A percentile compares a stretch with the other conserved stretches of the same genome.
These are phyloP conservation scores for Heterodera filipjevi DNA, from an alignment of 2,888 invertebrate genomes.

Conservation along the genomic window DNA sequence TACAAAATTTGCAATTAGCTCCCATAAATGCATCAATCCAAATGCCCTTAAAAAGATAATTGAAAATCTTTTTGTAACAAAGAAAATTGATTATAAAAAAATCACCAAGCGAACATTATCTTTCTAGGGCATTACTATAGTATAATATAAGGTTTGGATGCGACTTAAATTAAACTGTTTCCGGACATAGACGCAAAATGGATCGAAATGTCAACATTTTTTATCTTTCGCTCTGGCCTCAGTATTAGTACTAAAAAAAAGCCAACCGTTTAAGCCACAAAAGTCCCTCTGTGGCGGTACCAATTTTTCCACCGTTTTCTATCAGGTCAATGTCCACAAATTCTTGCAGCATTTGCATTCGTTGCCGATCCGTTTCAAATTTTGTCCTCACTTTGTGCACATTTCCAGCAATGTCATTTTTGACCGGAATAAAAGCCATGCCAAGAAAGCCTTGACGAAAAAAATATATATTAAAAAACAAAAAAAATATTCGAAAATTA, in stretches of 20 bases:
- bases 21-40: too few relatives aligned
- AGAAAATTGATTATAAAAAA: too few relatives aligned
- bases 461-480: constrained; percentile 24
- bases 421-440: constrained; percentile 48
- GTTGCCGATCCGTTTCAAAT: constrained; percentile 50
- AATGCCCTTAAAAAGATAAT: too few relatives aligned
- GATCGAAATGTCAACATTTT: too few relatives aligned
- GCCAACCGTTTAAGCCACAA: constrained; percentile 62
- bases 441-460: constrained; percentile 52
- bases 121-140: too few relatives aligned
- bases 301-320: constrained; percentile 57
- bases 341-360: constrained; percentile 49
- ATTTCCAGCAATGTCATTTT: constrained; percentile 61
- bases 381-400: constrained; percentile 57
- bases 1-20: too few relatives aligned
- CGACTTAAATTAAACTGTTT: too few relatives aligned
- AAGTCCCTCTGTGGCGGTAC: constrained; percentile 61
- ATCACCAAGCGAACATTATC: too few relatives aligned
- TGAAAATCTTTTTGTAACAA: too few relatives aligned
- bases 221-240: too few relatives aligned
- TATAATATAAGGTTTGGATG: too few relatives aligned
- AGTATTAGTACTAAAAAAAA: neutral
- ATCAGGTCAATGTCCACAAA: constrained; percentile 58
- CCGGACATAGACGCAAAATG: too few relatives aligned
- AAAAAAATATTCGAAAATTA: constrained; percentile 28